Evolutionary conservation across 2,888 invertebrate genomes (phyloP), one percentile per base, ranked within the genome.

Genomic region (Napeogenes inachia): DNA sequence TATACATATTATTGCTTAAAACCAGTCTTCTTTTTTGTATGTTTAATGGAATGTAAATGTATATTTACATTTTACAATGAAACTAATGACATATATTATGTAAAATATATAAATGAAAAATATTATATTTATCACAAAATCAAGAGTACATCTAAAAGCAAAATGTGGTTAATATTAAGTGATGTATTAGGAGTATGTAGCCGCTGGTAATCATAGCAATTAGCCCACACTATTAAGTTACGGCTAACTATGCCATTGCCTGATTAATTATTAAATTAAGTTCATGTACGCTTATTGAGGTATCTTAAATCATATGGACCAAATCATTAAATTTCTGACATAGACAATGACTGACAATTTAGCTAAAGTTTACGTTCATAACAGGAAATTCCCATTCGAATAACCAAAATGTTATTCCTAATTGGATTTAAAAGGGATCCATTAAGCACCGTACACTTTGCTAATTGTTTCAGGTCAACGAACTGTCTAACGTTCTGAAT

Each of bases 401-500:
- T 50, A 50, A 30, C 30, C 50, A 50, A 50, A 50, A 21, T 30
- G 50, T 50, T 30, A 50, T 57, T 60, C 60, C 57, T 65, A 70
- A 73, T 70, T 71, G 67, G 64, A 58, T 67, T 68, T 62, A 60
- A 65, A 66, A 61, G 61, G 62, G 60, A 54, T 66, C 68, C 68
- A 70, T 71, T 70, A 68, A 57, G 46, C 62, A 59, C 47, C 53
- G 59, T 68, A 67, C 67, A 66, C 67, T 65, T 61, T 61, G 53
- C 61, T 71, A 72, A 71, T 72, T 71, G 68, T 65, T 61, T 38
- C 42, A 59, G 63, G 59, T 21, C 61, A 64, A 58, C 42, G 66
- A 60, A 59, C 66, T 50, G 59, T 57, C 59, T 60, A 53, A 56
- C 58, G 46, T 13, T 61, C 54, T 56, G 57, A 59, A 61, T 57